phyloP scores from a whole-genome alignment of 2,888 invertebrate genomes.

The Tachystola acroxantha region DNA sequence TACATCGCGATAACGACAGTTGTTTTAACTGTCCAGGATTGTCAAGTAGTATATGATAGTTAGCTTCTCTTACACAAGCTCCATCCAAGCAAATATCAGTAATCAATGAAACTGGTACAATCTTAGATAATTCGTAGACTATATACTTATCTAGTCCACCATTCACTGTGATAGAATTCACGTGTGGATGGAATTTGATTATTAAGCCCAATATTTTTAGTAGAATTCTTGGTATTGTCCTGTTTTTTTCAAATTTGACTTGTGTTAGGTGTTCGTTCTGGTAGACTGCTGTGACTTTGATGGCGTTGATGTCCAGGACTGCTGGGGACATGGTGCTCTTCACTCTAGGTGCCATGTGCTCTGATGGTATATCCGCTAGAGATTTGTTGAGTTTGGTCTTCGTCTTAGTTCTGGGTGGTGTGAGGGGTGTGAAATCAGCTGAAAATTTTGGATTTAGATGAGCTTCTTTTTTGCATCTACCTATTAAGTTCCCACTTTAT shows the following conservation, averaged over 20 bases:
- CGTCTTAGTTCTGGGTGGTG: not conserved
- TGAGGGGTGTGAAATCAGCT: too few species aligned
- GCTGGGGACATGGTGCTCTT: not conserved
- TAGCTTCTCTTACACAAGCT: constrained; percentile 28
- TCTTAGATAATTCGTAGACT: constrained; percentile 38
- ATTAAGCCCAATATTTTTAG: constrained; percentile 37
- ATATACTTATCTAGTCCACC: constrained; percentile 25
- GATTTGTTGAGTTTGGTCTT: not conserved
- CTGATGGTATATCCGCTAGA: not conserved
- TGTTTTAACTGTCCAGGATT: constrained; percentile 23
- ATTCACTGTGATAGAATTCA: constrained; percentile 33
- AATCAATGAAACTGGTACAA: constrained; percentile 32
- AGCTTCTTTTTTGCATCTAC: too few species aligned
- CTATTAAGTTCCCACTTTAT: too few species aligned
- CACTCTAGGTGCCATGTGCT: not conserved
- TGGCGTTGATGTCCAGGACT: not conserved
- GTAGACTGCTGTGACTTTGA: constrained; percentile 28
- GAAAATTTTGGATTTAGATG: too few species aligned
- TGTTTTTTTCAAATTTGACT: constrained; percentile 35
- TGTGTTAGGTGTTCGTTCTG: constrained; percentile 34
- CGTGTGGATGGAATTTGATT: constrained; percentile 27
- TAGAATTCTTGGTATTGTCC: constrained; percentile 29
- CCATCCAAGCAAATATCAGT: constrained; percentile 45
- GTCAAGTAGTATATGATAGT: constrained; percentile 38
- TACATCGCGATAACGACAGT: constrained; percentile 44